These are phyloP conservation scores for Musca domestica DNA, from an alignment of 1,140 invertebrate species.

Conservation along the genomic window DNA sequence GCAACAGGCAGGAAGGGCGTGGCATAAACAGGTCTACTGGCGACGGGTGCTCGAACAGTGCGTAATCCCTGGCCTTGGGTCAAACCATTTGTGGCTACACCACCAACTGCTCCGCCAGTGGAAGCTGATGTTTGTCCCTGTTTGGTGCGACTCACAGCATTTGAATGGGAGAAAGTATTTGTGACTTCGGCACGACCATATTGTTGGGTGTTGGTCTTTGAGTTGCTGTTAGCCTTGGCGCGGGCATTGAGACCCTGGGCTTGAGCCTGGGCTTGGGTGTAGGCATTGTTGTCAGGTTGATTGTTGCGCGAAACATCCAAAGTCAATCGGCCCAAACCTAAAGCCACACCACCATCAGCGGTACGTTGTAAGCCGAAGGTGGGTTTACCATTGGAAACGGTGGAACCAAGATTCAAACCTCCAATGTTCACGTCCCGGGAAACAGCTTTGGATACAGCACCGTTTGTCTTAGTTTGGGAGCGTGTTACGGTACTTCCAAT, in stretches of 20 bases:
- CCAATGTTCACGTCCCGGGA: slow-evolving; percentile 44
- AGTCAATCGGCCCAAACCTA: slow-evolving; percentile 41
- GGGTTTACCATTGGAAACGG: slow-evolving; percentile 40
- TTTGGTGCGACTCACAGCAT: slow-evolving; percentile 36
- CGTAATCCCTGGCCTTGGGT: neutral
- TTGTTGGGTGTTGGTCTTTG: slow-evolving; percentile 34
- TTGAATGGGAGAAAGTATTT: slow-evolving; percentile 39
- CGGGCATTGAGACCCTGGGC: slow-evolving; percentile 37
- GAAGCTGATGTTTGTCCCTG: slow-evolving; percentile 42
- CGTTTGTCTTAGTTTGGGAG: slow-evolving; percentile 39
- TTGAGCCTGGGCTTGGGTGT: slow-evolving; percentile 40
- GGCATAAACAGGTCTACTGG: neutral
- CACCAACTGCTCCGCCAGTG: slow-evolving; percentile 38
- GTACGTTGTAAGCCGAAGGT: slow-evolving; percentile 41
- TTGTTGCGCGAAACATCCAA: slow-evolving; percentile 39
- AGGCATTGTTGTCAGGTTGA: slow-evolving; percentile 23
- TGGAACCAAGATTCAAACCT: slow-evolving; percentile 38
- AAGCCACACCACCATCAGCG: slow-evolving; percentile 35
- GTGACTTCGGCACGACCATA: slow-evolving; percentile 36
- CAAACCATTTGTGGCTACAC: slow-evolving; percentile 27
- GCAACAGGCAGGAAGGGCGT: neutral
- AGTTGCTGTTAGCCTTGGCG: slow-evolving; percentile 36
- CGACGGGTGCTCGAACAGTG: neutral
- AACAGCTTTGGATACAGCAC: slow-evolving; percentile 32
- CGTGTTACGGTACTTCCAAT: slow-evolving; percentile 45